Base-by-base conservation (phyloP, 2,888 invertebrate genomes). In the Calameuta idolon region DNA sequence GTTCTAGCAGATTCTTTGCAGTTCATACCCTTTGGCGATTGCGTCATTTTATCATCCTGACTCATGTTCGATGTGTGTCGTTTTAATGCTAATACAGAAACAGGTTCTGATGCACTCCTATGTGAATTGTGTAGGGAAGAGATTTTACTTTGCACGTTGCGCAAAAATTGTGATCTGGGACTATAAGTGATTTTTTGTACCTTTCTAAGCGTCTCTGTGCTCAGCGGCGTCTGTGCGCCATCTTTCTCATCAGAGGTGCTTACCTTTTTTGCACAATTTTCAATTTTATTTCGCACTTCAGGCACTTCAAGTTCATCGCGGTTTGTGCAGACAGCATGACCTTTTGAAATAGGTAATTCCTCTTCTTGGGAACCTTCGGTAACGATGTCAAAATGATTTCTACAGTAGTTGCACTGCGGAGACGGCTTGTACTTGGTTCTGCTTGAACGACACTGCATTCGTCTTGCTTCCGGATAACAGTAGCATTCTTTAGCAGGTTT, bases 141-240 rank as follows among this genome's bases (percentile, higher is more conserved):
- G 3, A 79, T 69, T 69, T 79, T 76, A 74, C 76, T 79, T 35
- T 79, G 79, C 30, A 79, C 79, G 34, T 69, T 76, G 31, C 74
- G 71, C 69, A 79, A 33, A 55, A 79, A 79, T 74, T 79, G 40
- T 11, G 79, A 79, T 68, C 79, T 79, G 34, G 79, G 79, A 5
- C 76, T 79, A 31, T 79, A 79, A 15, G 76, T 69, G 69, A 79
- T 79, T 33, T 77, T 73, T 34, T 77, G 76, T 30, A 76, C 79
- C 37, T 76, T 35, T 69, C 15, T 79, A 23, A 76, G 37, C n/a
- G 79, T 79, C 37, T 76, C 74, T 35, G n/a, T 34, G n/a, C 79
- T 79, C 31, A 79, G 33, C 2, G 79, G 76, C 5, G 79, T 76
- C 30, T 5, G 12, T 15, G 12, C 35, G 23, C 37, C 11, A 23